A percentile compares a stretch with the other conserved stretches of the same genome.
Evolutionary conservation across 2,113 vertebrate genomes (phyloP).

Genomic region (Colius striatus): DNA sequence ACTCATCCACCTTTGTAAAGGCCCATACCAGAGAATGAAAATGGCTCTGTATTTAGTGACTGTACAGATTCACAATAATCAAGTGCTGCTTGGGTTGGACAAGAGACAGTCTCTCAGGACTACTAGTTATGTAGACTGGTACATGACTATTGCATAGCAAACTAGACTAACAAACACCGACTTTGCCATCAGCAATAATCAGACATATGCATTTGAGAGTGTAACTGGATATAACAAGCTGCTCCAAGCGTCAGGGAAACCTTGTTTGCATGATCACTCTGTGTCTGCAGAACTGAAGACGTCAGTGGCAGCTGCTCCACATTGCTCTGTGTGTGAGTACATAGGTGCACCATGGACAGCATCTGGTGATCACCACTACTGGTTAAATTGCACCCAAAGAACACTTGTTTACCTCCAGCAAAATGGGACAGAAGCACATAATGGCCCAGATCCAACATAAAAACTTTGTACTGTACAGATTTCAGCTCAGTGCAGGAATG

Average conservation of each 20-base stretch:
- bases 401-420: background rate
- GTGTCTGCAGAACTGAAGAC: fast-evolving
- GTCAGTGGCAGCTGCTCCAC: background rate
- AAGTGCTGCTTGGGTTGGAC: background rate
- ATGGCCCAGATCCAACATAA: fast-evolving
- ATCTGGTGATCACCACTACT: fast-evolving
- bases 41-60: background rate
- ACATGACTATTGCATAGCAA: fast-evolving
- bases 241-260: fast-evolving
- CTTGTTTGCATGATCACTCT: fast-evolving
- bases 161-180: fast-evolving
- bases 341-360: fast-evolving
- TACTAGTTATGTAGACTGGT: background rate
- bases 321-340: fast-evolving
- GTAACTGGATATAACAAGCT: background rate
- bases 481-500: background rate
- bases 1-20: background rate
- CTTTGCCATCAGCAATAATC: background rate
- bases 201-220: background rate
- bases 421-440: fast-evolving
- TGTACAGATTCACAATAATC: background rate
- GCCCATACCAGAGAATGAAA: background rate
- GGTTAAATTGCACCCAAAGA: fast-evolving
- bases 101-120: background rate
- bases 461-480: fast-evolving